Conservation (phyloP, 2,113 vertebrate genomes). For the Paradoxurus hermaphroditus region DNA sequence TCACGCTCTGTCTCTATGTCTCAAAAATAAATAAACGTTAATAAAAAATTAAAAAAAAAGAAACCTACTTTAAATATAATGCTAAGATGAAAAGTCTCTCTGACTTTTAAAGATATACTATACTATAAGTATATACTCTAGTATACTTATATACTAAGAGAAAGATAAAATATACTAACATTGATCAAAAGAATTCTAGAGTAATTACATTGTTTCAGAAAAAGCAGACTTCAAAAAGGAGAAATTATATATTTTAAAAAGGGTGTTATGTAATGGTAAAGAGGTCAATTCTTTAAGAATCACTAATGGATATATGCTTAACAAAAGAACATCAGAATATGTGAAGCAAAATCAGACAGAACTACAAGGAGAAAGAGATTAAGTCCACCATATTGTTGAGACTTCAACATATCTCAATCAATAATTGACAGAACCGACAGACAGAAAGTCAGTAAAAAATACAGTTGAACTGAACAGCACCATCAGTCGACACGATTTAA, state of each 20-base stretch:
- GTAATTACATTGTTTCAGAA: neutral
- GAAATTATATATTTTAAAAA: neutral
- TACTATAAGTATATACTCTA: too few species aligned
- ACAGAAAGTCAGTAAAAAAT: conserved; percentile 1
- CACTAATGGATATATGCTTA: neutral
- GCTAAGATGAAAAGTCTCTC: neutral
- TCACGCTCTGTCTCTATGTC: too few species aligned
- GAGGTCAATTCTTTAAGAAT: neutral
- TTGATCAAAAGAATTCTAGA: neutral
- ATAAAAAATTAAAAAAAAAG: too few species aligned
- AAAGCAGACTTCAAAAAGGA: neutral
- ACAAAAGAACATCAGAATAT: neutral
- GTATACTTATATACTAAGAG: neutral
- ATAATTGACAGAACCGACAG: neutral
- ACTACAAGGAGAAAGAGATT: neutral
- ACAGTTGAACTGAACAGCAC: neutral
- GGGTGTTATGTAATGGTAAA: neutral
- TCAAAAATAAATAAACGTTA: too few species aligned
- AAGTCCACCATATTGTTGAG: neutral
- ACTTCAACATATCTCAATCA: neutral
- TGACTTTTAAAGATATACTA: too few species aligned
- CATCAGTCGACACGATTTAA: neutral
- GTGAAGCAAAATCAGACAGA: neutral
- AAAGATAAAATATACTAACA: neutral
- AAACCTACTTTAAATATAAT: neutral